Evolutionary conservation across 1,140 invertebrate genomes (phyloP), one percentile per base, ranked within the genome.

Genomic region (Ganaspis sp.): DNA sequence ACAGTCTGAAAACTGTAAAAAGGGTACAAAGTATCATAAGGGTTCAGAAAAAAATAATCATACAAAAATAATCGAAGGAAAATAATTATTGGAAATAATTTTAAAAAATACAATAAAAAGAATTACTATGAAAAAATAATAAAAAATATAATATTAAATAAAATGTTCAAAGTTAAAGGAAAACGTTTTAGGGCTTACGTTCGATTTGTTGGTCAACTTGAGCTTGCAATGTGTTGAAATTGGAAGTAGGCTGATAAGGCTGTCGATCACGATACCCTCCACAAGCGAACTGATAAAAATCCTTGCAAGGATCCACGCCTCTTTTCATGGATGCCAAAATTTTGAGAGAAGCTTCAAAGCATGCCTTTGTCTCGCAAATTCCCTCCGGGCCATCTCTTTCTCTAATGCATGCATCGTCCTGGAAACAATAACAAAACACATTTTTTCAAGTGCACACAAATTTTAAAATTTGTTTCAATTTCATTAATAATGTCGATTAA

Each of bases 281-380:
- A 83, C 95, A 95, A 17, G 94, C 92, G 83, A 93, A 95, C 86
- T 93, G 91, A 86, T 95, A 95, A 87, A 95, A 95, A 90, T 95
- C 94, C 34, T 93, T 90, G 87, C 94, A 95, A 6, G 93, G 94
- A 86, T 93, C 92, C 9, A 87, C 79, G 37, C 86, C 85, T 73
- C 88, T 88, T 26, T 89, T 88, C 85, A 92, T 86, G 17, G 90
- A 89, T 49, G 90, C 84, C 23, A 90, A 81, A 42, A 92, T 88
- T 23, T 89, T 84, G 11, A 82, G 85, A 4, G 90, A 91, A 9
- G 91, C 90, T 26, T 89, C 87, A 34, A 84, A 79, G 75, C 92
- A 92, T 29, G 86, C 84, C 23, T 83, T 82, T 17, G 87, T 84
- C 26, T 88, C 85, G 76, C 91, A 92, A 0, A 88, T 71, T 5